phyloP scores from a whole-genome alignment of 1,140 invertebrate genomes.

The Calliphora vicina region DNA sequence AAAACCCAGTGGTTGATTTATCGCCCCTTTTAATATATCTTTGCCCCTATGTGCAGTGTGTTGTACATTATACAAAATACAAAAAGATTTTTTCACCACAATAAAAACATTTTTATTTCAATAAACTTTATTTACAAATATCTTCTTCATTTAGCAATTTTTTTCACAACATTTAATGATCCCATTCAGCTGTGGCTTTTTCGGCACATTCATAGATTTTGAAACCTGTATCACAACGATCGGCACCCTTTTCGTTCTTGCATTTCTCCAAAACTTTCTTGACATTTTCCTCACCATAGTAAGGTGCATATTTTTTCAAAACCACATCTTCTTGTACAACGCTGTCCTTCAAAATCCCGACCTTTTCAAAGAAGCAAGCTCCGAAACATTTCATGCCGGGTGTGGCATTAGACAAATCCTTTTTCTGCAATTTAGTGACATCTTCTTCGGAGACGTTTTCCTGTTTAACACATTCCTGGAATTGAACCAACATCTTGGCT shows the following conservation, averaged over 20 bases:
- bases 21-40: too few relatives aligned
- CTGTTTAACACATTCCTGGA: background rate
- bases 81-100: too few relatives aligned
- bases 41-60: too few relatives aligned
- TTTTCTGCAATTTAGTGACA: background rate
- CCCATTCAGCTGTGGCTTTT: background rate
- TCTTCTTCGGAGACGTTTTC: background rate
- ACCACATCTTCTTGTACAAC: slow-evolving; percentile 19
- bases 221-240: slow-evolving; percentile 31
- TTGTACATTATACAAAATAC: too few relatives aligned
- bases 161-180: background rate
- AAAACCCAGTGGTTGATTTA: too few relatives aligned
- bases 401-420: background rate
- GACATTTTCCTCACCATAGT: background rate
- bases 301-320: background rate
- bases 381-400: slow-evolving; percentile 28
- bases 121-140: too few relatives aligned
- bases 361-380: slow-evolving; percentile 27
- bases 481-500: background rate
- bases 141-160: too few relatives aligned
- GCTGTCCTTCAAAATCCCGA: background rate
- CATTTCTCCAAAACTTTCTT: slow-evolving; percentile 19
- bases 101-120: too few relatives aligned
- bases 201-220: slow-evolving; percentile 18
- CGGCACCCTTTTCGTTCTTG: slow-evolving; percentile 22